Base-by-base conservation (phyloP, 1,140 invertebrate genomes). In the Magallana angulata region DNA sequence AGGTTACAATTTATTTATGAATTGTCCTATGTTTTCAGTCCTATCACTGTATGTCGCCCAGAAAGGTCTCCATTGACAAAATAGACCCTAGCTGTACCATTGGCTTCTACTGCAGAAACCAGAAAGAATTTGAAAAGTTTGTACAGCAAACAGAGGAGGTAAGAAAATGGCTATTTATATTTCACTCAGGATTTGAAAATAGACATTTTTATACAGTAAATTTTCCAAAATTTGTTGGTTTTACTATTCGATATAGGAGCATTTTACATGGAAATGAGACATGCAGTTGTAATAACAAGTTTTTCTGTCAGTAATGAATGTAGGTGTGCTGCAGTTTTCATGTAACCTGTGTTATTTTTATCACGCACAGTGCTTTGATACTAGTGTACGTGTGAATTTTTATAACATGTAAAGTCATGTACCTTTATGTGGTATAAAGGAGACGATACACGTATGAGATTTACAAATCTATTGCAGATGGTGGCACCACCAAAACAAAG, bases 1-100 rank as follows among this genome's bases (percentile, higher is more conserved):
- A 48, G 3, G 36, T 48, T 48, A 48, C 36, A 48, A 48, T 48
- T 1, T 48, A 16, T 82, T 59, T 86, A 86, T 57, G 57, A 85
- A 64, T 62, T 36, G 57, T 62, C 84, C 88, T 91, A 89, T 84
- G 87, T 88, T 92, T 93, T 18, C 90, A 96, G 90, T 97, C 97
- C 56, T 98, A 97, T 95, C 98, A 98, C 93, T 98, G 98, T 93
- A 95, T 96, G 84, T 97, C 97, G 30, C 97, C 98, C n/a, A 96
- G 97, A 80, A 98, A 98, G 94, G 96, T 98, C 94, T 96, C 97
- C 85, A 96, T 98, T n/a, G 96, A 95, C 80, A 97, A 97, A 95
- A 98, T 99, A 97, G 98, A 99, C 95, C 98, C 98, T 3, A 98
- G 97, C 85, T 98, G 98, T 94, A 98, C 98, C 90, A 96, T 98